Conservation (phyloP, 1,140 invertebrate genomes). For the Sarcophaga bullata region DNA sequence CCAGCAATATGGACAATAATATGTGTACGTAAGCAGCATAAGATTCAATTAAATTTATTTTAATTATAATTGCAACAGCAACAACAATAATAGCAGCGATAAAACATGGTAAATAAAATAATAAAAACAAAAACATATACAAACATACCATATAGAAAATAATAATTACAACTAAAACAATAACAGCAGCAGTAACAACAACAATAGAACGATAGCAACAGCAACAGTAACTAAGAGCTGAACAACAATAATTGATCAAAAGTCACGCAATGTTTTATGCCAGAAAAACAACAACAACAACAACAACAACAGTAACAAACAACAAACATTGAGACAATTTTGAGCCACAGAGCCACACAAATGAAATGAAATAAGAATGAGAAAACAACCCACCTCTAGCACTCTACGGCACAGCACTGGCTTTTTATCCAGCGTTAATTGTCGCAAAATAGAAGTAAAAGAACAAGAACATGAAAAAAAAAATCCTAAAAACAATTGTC, state of each 20-base stretch:
- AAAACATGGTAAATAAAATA: background rate
- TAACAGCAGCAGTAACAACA: background rate
- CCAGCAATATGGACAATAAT: background rate
- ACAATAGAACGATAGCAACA: no score
- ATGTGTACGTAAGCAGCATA: background rate
- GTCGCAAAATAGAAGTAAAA: background rate
- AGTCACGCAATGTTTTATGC: slow-evolving; percentile 27
- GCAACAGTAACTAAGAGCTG: background rate
- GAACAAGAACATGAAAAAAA: background rate
- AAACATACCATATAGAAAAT: background rate
- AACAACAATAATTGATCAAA: slow-evolving; percentile 39
- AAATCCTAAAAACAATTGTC: slow-evolving; percentile 34
- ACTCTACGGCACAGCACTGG: background rate
- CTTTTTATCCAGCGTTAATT: background rate
- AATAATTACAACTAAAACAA: slow-evolving; percentile 34
- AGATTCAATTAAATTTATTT: slow-evolving; percentile 21
- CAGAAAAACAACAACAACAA: background rate
- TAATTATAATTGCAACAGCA: slow-evolving; percentile 18
- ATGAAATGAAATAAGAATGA: background rate
- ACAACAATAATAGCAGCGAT: background rate
- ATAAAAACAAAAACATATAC: background rate
- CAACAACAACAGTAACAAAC: no score
- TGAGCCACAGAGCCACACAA: background rate
- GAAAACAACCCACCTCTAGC: slow-evolving; percentile 25
- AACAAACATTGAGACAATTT: slow-evolving; percentile 28